phyloP scores from a whole-genome alignment of 2,113 vertebrate species.

The Anoura caudifer region DNA sequence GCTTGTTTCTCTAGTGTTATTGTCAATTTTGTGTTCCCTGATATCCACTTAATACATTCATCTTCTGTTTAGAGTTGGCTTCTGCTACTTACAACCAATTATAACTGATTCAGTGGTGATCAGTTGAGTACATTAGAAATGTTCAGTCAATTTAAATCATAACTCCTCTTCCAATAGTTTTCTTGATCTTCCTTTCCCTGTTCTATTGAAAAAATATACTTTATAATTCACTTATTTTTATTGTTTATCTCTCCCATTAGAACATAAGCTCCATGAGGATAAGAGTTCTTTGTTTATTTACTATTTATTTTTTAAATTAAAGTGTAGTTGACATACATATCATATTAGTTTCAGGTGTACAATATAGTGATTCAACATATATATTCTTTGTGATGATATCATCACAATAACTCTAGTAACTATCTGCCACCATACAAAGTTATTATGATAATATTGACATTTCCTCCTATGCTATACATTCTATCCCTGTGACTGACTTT shows the following conservation, averaged over 20 bases:
- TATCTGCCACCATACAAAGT: background rate
- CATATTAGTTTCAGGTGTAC: no score
- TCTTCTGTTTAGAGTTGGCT: background rate
- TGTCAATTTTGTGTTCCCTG: background rate
- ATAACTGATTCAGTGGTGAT: background rate
- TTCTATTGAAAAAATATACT: background rate
- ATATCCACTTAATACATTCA: background rate
- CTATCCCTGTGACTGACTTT: background rate
- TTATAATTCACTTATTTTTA: background rate
- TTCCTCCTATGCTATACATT: background rate
- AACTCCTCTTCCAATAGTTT: background rate
- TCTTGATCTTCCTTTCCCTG: background rate
- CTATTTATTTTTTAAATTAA: background rate
- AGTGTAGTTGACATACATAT: background rate
- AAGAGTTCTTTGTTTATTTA: background rate
- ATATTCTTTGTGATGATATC: background rate
- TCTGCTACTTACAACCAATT: background rate
- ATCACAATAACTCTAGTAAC: background rate
- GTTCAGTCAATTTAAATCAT: background rate
- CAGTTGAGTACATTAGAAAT: background rate
- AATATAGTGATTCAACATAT: background rate
- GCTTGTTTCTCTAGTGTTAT: background rate
- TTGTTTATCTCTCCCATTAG: background rate
- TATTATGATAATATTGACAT: background rate
- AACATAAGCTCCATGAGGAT: background rate